Evolutionary conservation across 2,797 vertebrate genomes (phyloP).

Genomic region (Eremophila alpestris): DNA sequence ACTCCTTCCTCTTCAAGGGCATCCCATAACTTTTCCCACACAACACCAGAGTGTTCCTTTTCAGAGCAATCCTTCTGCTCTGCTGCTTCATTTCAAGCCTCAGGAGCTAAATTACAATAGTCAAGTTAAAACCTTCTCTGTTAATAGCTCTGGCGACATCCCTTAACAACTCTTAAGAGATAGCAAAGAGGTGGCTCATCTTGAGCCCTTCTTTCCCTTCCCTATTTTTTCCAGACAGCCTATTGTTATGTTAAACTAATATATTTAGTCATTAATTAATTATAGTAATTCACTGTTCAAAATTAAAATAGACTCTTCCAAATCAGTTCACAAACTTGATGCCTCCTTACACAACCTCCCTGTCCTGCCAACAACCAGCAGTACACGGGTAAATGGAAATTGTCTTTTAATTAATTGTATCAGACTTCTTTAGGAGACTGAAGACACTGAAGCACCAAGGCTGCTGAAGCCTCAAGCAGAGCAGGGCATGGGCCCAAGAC

Average conservation of each 20-base stretch:
- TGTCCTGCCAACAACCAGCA: background rate
- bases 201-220: background rate
- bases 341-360: background rate
- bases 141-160: constrained; percentile 35
- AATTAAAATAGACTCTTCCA: background rate
- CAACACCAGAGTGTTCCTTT: background rate
- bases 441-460: background rate
- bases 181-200: constrained; percentile 5
- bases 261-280: constrained; percentile 36
- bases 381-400: background rate
- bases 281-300: background rate
- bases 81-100: constrained; percentile 4
- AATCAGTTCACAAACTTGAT: background rate
- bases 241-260: constrained; percentile 34
- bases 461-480: background rate
- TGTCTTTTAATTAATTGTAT: background rate
- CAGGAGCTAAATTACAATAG: constrained; percentile 19
- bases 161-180: constrained; percentile 44
- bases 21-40: background rate
- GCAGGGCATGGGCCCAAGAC: background rate
- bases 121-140: constrained; percentile 27
- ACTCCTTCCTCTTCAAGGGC: background rate
- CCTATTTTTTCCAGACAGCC: background rate
- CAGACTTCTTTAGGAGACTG: background rate
- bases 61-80: background rate